phyloP scores from a whole-genome alignment of 1,140 invertebrate species.

The Drosophila orosa region DNA sequence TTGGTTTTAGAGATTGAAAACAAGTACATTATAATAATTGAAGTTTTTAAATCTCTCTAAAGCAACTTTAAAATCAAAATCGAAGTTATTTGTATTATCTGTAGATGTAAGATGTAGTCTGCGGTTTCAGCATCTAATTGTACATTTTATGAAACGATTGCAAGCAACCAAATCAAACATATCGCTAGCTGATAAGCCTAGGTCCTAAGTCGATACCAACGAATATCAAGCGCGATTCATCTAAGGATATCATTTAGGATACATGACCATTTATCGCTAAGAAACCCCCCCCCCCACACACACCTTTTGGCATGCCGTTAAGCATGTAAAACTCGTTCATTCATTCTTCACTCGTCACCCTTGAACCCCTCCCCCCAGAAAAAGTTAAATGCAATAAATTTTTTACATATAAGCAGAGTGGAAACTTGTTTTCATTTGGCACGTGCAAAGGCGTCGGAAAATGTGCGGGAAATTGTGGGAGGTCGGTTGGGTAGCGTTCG shows the following conservation, averaged over 20 bases:
- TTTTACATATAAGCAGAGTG: conserved; percentile 36
- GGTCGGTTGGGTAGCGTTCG: conserved; percentile 7
- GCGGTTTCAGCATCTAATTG: conserved; percentile 55
- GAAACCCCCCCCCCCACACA: conserved; percentile 1
- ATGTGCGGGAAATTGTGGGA: conserved; percentile 12
- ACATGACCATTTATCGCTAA: conserved; percentile 44
- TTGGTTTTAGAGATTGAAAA: neutral
- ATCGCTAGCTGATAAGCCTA: conserved; percentile 56
- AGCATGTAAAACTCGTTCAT: conserved; percentile 66
- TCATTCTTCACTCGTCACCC: neutral
- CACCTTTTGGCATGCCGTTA: conserved; percentile 48
- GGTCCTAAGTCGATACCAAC: conserved; percentile 46
- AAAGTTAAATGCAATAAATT: conserved; percentile 70
- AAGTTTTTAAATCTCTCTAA: neutral
- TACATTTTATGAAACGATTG: conserved; percentile 67
- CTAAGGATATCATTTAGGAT: conserved; percentile 30
- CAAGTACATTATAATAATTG: neutral
- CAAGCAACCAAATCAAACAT: conserved; percentile 75
- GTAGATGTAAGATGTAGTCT: conserved; percentile 40
- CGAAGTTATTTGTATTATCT: conserved; percentile 42
- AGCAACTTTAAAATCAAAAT: neutral
- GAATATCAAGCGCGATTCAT: conserved; percentile 30
- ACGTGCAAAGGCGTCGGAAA: conserved; percentile 22
- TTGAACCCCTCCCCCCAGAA: neutral
- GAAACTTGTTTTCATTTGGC: conserved; percentile 29